phyloP scores from a whole-genome alignment of 2,797 vertebrate genomes.

The Fistularia commersonii region DNA sequence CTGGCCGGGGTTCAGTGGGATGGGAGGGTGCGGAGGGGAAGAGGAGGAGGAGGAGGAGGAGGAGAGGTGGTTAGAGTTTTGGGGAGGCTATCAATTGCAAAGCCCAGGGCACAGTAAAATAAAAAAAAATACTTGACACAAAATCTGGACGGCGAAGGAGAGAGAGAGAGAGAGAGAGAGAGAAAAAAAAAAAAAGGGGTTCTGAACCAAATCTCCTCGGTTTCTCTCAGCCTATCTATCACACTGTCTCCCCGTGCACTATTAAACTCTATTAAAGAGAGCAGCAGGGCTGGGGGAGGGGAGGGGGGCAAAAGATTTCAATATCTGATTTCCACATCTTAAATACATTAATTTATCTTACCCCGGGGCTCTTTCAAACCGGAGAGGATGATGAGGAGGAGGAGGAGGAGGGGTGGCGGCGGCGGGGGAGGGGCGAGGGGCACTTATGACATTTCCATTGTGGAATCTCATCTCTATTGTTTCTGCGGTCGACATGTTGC shows the following conservation, averaged over 20 bases:
- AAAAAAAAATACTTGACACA: constrained; percentile 72
- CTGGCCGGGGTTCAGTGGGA: constrained; percentile 92
- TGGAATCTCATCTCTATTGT: constrained; percentile 73
- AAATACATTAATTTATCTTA: constrained; percentile 78
- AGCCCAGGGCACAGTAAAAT: constrained; percentile 93
- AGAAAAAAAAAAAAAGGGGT: too few relatives aligned
- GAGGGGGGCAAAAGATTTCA: constrained; percentile 78
- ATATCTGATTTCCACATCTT: constrained; percentile 83
- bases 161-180: too few relatives aligned
- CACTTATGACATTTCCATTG: constrained; percentile 71
- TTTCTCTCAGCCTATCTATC: constrained; percentile 79
- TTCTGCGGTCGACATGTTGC: constrained; percentile 68
- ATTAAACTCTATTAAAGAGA: constrained; percentile 77
- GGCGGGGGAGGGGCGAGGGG: constrained; percentile 52
- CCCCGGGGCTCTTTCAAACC: constrained; percentile 66
- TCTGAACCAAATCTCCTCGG: constrained; percentile 66
- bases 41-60: constrained; percentile 20
- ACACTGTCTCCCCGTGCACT: constrained; percentile 73
- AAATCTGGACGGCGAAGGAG: constrained; percentile 60
- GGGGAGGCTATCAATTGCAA: constrained; percentile 95
- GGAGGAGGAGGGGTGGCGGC: constrained; percentile 31
- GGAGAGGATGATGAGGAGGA: constrained; percentile 45
- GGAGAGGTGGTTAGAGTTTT: constrained; percentile 67
- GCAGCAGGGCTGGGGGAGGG: constrained; percentile 57
- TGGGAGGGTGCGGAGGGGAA: constrained; percentile 73